Evolutionary conservation across 2,113 vertebrate species (phyloP).

Genomic region (Colius striatus): DNA sequence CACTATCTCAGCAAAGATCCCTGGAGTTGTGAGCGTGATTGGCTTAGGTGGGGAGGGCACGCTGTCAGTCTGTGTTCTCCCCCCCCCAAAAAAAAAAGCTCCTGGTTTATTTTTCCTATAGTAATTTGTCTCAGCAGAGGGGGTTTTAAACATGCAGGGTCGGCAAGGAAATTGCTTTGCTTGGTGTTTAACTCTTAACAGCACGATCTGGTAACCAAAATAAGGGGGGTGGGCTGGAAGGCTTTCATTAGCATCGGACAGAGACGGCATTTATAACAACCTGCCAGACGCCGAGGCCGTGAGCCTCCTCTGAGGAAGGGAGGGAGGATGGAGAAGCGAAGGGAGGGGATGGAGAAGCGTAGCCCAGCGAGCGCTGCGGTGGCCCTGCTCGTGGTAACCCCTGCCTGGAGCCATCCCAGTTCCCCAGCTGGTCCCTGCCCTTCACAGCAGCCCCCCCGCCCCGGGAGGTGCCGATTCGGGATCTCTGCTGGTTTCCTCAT

Average conservation of each 20-base stretch:
- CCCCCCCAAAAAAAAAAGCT: background rate
- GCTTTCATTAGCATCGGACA: conserved; percentile 50
- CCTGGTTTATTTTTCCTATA: conserved; percentile 4
- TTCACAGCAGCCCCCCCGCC: background rate
- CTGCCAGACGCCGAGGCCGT: conserved; percentile 55
- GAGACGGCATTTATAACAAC: conserved; percentile 69
- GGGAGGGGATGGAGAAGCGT: conserved; percentile 49
- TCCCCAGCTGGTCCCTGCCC: background rate
- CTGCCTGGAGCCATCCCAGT: background rate
- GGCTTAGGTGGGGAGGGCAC: conserved; percentile 40
- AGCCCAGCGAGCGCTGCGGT: background rate
- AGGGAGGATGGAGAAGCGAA: conserved; percentile 44
- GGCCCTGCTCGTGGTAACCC: background rate
- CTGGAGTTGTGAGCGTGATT: conserved; percentile 29
- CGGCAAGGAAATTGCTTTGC: background rate
- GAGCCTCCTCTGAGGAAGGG: background rate
- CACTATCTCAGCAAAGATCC: conserved; percentile 52
- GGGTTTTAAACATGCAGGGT: background rate
- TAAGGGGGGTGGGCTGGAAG: background rate
- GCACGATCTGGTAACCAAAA: background rate
- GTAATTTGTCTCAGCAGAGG: background rate
- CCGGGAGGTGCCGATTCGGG: background rate
- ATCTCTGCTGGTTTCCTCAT: background rate
- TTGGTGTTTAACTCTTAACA: background rate
- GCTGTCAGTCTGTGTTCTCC: background rate